A percentile compares a stretch with the other conserved stretches of the same genome.
phyloP scores from a whole-genome alignment of 2,113 vertebrate species.

The Prolemur simus region DNA sequence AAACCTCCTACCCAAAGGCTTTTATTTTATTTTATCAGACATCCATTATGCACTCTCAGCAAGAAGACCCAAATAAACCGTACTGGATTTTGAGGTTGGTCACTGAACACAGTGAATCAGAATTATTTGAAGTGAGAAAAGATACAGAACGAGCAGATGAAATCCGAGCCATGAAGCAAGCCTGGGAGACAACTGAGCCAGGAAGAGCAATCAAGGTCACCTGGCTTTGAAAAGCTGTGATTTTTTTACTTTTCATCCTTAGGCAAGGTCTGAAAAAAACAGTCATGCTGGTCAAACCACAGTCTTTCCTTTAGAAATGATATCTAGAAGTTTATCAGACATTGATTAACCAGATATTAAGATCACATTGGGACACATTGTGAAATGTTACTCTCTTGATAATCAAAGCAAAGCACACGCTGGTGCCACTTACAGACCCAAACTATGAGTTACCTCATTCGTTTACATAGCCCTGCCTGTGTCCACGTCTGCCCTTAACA shows the following conservation, averaged over 20 bases:
- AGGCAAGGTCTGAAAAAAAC: not conserved
- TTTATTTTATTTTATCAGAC: not conserved
- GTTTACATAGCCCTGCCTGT: not conserved
- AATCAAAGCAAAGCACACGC: not conserved
- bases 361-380: not conserved
- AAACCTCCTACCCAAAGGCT: not conserved
- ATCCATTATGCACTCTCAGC: slow-evolving; percentile 60
- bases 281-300: not conserved
- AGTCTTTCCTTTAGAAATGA: not conserved
- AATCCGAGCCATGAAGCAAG: slow-evolving; percentile 91
- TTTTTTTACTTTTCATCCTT: not conserved
- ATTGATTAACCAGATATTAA: not conserved
- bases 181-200: slow-evolving; percentile 91
- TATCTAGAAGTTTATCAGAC: not conserved
- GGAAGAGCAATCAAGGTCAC: slow-evolving; percentile 91
- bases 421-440: not conserved
- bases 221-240: not conserved
- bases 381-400: not conserved
- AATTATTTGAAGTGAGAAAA: slow-evolving; percentile 86
- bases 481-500: not conserved
- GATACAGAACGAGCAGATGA: slow-evolving; percentile 89
- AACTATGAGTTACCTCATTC: not conserved
- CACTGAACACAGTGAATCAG: slow-evolving; percentile 84
- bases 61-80: slow-evolving; percentile 83
- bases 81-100: slow-evolving; percentile 89